Percentiles rank a stretch among this genome's conserved stretches.
These are phyloP conservation scores for Drosophila macrospina DNA, from an alignment of 2,888 invertebrate species.

Conservation along the genomic window DNA sequence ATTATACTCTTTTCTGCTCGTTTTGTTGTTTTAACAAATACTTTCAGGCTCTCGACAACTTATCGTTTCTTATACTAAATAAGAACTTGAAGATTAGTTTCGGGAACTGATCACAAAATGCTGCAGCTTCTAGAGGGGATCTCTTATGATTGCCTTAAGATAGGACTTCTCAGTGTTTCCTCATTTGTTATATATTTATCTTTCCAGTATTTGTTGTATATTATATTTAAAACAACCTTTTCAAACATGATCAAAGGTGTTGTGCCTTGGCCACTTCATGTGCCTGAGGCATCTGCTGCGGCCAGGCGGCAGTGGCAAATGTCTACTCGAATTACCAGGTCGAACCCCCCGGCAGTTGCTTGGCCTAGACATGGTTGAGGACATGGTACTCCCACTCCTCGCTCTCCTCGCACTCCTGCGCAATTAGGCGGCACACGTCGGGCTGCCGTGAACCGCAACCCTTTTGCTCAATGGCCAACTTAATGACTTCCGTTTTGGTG, in stretches of 20 bases:
- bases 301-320: slow-evolving; percentile 21
- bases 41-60: no score
- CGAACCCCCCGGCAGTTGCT: slow-evolving; percentile 17
- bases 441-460: slow-evolving; percentile 53
- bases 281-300: slow-evolving; percentile 31
- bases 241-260: not conserved
- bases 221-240: not conserved
- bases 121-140: no score
- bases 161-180: no score
- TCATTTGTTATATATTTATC: no score
- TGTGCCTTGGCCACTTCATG: not conserved
- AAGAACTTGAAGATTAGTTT: no score
- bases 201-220: no score
- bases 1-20: no score
- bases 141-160: no score
- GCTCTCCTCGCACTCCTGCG: no score
- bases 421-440: slow-evolving; percentile 70
- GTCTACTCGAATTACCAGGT: slow-evolving; percentile 62
- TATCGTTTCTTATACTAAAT: no score
- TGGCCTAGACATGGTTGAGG: not conserved
- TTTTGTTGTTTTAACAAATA: no score
- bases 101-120: no score
- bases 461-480: slow-evolving; percentile 58
- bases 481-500: slow-evolving; percentile 72
- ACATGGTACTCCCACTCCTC: slow-evolving; percentile 33